A percentile compares a stretch with the other conserved stretches of the same genome.
Conservation (phyloP, 1,140 invertebrate species). For the Amyelois transitella region DNA sequence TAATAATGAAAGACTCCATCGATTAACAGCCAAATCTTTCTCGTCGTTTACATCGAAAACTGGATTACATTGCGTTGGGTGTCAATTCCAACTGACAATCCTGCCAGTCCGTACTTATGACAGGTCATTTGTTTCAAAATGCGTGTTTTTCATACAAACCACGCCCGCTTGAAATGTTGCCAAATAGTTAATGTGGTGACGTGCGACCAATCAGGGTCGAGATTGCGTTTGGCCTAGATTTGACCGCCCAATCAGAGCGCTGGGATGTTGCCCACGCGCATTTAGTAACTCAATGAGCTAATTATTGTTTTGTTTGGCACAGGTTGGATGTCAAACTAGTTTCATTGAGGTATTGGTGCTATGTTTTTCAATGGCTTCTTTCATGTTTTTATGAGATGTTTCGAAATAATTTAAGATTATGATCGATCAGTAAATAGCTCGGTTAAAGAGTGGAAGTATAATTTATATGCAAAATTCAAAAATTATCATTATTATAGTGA, state of each 20-base stretch:
- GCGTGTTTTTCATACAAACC: background rate
- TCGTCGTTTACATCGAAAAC: background rate
- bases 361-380: background rate
- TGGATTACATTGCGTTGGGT: background rate
- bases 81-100: background rate
- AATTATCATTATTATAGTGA: too few species aligned
- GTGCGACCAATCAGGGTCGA: background rate
- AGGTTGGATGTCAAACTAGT: background rate
- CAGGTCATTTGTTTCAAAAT: background rate
- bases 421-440: too few species aligned
- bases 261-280: background rate
- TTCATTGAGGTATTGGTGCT: background rate
- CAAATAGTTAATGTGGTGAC: background rate
- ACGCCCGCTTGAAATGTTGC: background rate
- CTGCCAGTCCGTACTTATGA: background rate
- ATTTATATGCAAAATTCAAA: too few species aligned
- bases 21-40: background rate
- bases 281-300: background rate
- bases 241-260: background rate
- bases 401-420: too few species aligned
- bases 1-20: background rate
- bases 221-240: background rate
- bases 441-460: too few species aligned
- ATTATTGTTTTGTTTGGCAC: background rate
- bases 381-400: background rate